A percentile compares a stretch with the other conserved stretches of the same genome.
Evolutionary conservation across 1,140 invertebrate species (phyloP).

Genomic region (Centruroides sculpturatus): DNA sequence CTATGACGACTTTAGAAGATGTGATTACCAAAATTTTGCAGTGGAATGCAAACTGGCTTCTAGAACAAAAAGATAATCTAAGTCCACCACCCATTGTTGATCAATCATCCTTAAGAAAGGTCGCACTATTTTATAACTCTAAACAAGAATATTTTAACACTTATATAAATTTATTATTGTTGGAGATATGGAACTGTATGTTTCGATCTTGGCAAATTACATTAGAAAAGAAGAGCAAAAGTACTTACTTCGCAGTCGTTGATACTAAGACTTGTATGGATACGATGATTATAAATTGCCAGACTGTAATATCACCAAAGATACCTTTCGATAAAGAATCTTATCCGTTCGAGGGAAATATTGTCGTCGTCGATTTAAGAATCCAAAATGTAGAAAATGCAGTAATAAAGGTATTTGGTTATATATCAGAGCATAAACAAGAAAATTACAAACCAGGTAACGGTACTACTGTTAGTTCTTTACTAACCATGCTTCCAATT

Average conservation of each 20-base stretch:
- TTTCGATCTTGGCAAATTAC: slow-evolving; percentile 7
- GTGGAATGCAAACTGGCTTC: slow-evolving; percentile 10
- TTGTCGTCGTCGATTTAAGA: slow-evolving; percentile 3
- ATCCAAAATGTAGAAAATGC: slow-evolving; percentile 3
- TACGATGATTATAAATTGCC: neutral
- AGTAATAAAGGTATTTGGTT: slow-evolving; percentile 5
- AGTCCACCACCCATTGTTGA: slow-evolving; percentile 4
- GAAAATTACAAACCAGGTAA: neutral
- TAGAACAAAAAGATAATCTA: slow-evolving; percentile 3
- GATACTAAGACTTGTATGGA: neutral
- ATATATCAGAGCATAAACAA: slow-evolving; percentile 1
- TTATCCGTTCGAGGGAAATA: slow-evolving; percentile 7
- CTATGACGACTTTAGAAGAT: neutral
- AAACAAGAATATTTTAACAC: slow-evolving; percentile 8
- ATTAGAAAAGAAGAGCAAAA: slow-evolving; percentile 1
- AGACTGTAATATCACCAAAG: neutral
- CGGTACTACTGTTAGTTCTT: neutral
- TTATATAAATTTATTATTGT: slow-evolving; percentile 4
- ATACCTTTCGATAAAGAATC: neutral
- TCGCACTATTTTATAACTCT: neutral
- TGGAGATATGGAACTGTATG: slow-evolving; percentile 11
- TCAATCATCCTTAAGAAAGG: neutral
- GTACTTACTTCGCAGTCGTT: neutral
- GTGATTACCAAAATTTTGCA: slow-evolving; percentile 6
- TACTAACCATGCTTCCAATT: neutral